Conservation (phyloP, 2,113 vertebrate species). For the Lasiurus borealis region DNA sequence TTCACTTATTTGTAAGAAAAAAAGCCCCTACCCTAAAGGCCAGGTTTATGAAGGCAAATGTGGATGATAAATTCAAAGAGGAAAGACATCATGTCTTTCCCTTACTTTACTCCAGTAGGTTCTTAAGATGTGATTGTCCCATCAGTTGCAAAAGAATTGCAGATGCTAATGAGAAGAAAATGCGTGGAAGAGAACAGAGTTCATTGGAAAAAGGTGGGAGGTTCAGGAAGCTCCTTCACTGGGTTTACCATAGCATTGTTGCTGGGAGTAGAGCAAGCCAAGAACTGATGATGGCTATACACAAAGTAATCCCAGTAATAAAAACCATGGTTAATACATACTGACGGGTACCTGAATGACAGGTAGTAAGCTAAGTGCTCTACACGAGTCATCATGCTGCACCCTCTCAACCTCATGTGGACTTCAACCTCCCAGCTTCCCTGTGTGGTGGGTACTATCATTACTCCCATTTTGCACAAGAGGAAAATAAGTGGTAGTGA, state of each 20-base stretch:
- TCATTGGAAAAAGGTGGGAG: not conserved
- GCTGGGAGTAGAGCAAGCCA: not conserved
- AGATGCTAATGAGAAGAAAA: not conserved
- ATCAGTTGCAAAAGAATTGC: not conserved
- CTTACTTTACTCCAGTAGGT: not conserved
- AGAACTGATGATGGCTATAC: fast-evolving
- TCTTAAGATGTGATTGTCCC: not conserved
- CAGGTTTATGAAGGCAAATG: not conserved
- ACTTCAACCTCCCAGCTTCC: not conserved
- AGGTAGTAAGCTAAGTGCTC: not conserved
- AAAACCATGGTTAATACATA: not conserved
- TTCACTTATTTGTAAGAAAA: not conserved
- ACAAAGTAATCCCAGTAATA: not conserved
- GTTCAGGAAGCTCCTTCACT: not conserved
- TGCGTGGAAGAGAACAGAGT: not conserved
- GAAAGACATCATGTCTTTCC: not conserved
- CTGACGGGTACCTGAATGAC: too few species aligned
- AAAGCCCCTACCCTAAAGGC: not conserved
- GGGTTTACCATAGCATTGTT: not conserved
- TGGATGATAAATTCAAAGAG: not conserved
- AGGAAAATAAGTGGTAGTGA: not conserved
- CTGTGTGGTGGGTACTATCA: not conserved
- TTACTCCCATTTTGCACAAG: not conserved
- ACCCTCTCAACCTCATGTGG: not conserved
- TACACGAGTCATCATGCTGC: fast-evolving